Evolutionary conservation across 2,888 invertebrate species (phyloP).

Genomic region (Carterocephalus palaemon): DNA sequence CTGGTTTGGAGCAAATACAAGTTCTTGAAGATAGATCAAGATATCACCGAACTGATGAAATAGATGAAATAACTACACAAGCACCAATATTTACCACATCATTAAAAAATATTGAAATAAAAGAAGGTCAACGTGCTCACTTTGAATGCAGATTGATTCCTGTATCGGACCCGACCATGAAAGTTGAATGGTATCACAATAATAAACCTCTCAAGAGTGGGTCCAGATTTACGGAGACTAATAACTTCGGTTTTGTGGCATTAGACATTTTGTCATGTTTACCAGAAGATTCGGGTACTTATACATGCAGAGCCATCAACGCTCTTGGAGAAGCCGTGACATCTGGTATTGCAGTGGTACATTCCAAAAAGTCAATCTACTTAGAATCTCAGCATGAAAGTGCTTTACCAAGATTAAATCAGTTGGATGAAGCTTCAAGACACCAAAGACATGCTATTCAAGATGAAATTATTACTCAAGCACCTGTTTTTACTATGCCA

Average conservation of each 20-base stretch:
- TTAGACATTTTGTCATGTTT: conserved; percentile 97
- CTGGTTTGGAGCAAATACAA: conserved; percentile 92
- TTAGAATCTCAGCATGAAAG: conserved; percentile 93
- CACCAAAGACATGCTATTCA: conserved; percentile 85
- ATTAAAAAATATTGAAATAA: conserved; percentile 93
- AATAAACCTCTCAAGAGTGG: conserved; percentile 94
- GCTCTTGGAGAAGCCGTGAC: conserved; percentile 95
- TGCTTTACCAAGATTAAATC: conserved; percentile 87
- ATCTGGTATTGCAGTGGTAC: conserved; percentile 90
- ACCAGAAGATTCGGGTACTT: conserved; percentile 97
- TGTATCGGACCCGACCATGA: conserved; percentile 94
- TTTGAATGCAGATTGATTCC: conserved; percentile 96
- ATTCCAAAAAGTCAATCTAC: conserved; percentile 91
- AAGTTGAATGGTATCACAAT: conserved; percentile 97
- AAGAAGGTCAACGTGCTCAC: conserved; percentile 96
- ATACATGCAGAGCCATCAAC: conserved; percentile 95
- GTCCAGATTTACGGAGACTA: conserved; percentile 96
- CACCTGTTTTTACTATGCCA: conserved; percentile 95
- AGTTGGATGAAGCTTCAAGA: conserved; percentile 88
- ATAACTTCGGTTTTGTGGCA: conserved; percentile 98
- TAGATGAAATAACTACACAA: conserved; percentile 92
- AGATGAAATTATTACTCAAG: conserved; percentile 90
- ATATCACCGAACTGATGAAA: conserved; percentile 85
- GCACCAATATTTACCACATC: conserved; percentile 96
- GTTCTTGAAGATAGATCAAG: conserved; percentile 91